Conservation (phyloP, 2,888 invertebrate species). For the Ophion obscuratus region DNA sequence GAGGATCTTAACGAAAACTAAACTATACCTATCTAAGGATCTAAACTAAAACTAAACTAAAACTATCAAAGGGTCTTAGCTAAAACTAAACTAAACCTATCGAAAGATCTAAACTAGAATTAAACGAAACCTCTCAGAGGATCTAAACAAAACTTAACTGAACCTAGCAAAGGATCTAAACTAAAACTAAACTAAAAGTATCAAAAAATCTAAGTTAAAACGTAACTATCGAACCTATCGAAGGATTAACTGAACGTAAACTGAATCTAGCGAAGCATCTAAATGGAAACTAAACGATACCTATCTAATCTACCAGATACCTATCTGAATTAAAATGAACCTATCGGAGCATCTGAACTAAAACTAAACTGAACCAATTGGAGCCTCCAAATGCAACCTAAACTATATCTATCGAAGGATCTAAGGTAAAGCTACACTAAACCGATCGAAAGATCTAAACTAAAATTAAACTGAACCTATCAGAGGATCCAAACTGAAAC, state of each 20-base stretch:
- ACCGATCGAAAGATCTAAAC: background rate
- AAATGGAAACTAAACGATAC: too few relatives aligned
- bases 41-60: background rate
- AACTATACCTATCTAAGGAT: background rate
- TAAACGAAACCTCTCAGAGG: background rate
- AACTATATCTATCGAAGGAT: background rate
- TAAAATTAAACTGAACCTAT: background rate
- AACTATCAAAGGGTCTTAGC: background rate
- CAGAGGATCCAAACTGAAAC: too few relatives aligned
- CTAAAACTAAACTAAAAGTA: background rate
- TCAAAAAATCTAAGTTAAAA: too few relatives aligned
- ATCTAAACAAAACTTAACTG: too few relatives aligned
- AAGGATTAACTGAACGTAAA: too few relatives aligned
- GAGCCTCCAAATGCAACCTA: too few relatives aligned
- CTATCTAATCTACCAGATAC: too few relatives aligned
- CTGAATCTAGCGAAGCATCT: too few relatives aligned
- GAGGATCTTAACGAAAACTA: background rate
- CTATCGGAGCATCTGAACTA: background rate
- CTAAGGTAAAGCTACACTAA: background rate
- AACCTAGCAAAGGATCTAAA: too few relatives aligned
- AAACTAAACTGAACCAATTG: background rate
- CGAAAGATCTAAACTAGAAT: background rate
- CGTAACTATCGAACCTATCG: background rate
- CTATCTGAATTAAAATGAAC: too few relatives aligned
- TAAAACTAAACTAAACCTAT: background rate